phyloP scores from a whole-genome alignment of 2,797 vertebrate species.

The Chelidonichthys spinosus region DNA sequence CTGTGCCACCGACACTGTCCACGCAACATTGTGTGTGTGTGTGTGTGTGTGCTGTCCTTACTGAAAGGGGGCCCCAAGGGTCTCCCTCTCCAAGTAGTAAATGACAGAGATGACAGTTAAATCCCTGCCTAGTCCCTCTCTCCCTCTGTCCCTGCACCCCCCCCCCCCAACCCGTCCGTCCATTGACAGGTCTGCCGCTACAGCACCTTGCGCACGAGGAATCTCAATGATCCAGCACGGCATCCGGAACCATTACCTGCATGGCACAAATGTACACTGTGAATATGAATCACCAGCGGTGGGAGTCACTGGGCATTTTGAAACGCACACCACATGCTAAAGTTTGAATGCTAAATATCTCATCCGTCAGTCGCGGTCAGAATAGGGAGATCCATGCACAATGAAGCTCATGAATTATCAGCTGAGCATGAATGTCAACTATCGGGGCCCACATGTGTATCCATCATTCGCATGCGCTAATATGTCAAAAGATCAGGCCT shows the following conservation, averaged over 20 bases:
- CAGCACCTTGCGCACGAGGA: constrained; percentile 57
- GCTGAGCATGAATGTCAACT: constrained; percentile 73
- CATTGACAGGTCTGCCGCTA: constrained; percentile 68
- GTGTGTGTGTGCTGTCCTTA: constrained; percentile 47
- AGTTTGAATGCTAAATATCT: constrained; percentile 68
- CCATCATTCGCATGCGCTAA: constrained; percentile 66
- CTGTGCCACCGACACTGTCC: constrained; percentile 37
- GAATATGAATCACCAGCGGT: constrained; percentile 64
- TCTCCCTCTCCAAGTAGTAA: constrained; percentile 71
- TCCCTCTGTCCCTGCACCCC: constrained; percentile 39
- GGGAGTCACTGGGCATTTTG: constrained; percentile 61
- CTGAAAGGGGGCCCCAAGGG: constrained; percentile 65
- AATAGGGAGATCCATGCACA: constrained; percentile 64
- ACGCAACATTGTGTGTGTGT: constrained; percentile 21
- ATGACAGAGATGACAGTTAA: constrained; percentile 76
- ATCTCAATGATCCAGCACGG: constrained; percentile 72
- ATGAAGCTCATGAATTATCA: constrained; percentile 76
- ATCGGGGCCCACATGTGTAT: constrained; percentile 58
- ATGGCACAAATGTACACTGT: constrained; percentile 64
- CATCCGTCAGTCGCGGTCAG: constrained; percentile 58
- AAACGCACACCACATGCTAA: constrained; percentile 44
- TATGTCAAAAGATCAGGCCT: constrained; percentile 65
- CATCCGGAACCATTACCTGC: constrained; percentile 69
- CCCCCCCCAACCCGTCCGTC: constrained; percentile 21
- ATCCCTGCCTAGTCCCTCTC: constrained; percentile 53